A percentile compares a stretch with the other conserved stretches of the same genome.
phyloP scores from a whole-genome alignment of 2,797 vertebrate genomes.

The Poeciliopsis infans region DNA sequence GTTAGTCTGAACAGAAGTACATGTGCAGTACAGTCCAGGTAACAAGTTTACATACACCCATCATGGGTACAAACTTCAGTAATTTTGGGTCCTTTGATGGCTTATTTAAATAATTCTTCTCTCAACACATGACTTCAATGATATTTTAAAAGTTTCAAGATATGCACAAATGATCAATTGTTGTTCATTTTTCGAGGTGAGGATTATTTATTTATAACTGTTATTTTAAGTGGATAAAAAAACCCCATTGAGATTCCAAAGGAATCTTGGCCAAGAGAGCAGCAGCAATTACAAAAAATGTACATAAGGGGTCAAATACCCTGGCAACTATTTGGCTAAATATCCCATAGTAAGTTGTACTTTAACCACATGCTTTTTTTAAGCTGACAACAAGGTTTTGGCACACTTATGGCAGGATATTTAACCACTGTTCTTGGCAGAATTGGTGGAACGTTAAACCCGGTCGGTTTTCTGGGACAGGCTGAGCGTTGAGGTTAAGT shows the following conservation, averaged over 20 bases:
- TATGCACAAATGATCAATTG: not conserved
- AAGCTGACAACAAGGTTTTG: not conserved
- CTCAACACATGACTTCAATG: not conserved
- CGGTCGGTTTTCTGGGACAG: not conserved
- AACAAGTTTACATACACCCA: not conserved
- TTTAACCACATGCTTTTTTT: not conserved
- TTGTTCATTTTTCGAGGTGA: not conserved
- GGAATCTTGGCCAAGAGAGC: no score
- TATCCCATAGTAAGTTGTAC: not conserved
- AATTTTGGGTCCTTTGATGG: not conserved
- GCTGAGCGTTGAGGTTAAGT: not conserved
- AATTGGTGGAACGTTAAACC: not conserved
- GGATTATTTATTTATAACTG: no score
- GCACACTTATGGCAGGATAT: not conserved
- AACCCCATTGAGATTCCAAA: no score
- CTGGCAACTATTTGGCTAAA: not conserved
- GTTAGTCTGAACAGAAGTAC: slow-evolving; percentile 2
- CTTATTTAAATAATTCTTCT: not conserved
- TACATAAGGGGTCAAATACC: not conserved
- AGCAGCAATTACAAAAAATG: no score
- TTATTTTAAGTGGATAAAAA: no score
- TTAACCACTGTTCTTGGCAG: not conserved
- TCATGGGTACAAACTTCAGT: not conserved
- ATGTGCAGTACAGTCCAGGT: not conserved
- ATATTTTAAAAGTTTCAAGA: not conserved